These are phyloP conservation scores for Chamaea fasciata DNA, from an alignment of 2,113 vertebrate genomes.

Conservation along the genomic window DNA sequence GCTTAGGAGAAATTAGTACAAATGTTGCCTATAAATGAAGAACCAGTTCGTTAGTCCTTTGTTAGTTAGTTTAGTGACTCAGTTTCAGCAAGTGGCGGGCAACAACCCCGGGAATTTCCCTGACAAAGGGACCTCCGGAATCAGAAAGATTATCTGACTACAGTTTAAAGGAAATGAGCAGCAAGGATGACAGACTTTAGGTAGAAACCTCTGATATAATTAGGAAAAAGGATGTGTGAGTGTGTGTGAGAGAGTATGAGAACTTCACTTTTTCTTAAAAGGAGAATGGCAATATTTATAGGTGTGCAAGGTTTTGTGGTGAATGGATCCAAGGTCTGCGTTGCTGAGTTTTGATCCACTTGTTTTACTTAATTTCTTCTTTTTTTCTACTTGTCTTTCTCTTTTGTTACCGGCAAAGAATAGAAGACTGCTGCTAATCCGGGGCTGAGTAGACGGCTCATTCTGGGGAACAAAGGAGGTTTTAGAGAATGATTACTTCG, in stretches of 20 bases:
- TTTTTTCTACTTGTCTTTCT: background rate
- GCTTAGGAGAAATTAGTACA: background rate
- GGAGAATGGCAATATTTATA: background rate
- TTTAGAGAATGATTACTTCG: background rate
- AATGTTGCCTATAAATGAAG: background rate
- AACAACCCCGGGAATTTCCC: background rate
- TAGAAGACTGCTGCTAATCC: background rate
- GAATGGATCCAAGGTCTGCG: background rate
- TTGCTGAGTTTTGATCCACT: background rate
- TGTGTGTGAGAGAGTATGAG: fast-evolving
- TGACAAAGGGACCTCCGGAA: background rate
- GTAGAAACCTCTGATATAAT: background rate
- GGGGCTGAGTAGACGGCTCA: background rate
- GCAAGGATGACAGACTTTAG: background rate
- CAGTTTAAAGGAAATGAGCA: background rate
- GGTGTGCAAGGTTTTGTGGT: background rate
- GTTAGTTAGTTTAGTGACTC: background rate
- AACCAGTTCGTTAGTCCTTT: background rate
- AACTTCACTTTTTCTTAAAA: background rate
- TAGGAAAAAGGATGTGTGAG: background rate
- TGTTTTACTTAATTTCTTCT: background rate
- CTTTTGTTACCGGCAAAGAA: background rate
- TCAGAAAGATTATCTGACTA: background rate
- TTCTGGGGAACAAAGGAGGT: background rate
- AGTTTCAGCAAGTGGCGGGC: background rate